Evolutionary conservation across 2,113 vertebrate species (phyloP).

Genomic region (Gymnocephalus cernua): DNA sequence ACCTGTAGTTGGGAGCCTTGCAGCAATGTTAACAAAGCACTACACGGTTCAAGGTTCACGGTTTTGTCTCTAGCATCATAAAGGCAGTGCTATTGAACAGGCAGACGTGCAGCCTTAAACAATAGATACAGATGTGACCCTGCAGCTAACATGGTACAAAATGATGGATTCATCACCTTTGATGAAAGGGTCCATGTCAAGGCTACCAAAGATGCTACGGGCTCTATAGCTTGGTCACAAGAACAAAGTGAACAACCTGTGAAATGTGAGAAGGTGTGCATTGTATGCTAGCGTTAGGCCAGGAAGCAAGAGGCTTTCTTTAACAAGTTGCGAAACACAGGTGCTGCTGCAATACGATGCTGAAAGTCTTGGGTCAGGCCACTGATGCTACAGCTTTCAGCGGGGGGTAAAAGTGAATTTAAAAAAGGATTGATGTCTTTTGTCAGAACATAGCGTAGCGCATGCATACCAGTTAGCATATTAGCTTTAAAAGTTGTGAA

Average conservation of each 20-base stretch:
- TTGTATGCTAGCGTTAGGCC: conserved; percentile 26
- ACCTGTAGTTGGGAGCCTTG: conserved; percentile 16
- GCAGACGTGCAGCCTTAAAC: conserved; percentile 39
- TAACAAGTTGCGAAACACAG: conserved; percentile 36
- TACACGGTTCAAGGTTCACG: background rate
- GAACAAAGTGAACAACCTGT: conserved; percentile 24
- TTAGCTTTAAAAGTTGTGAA: conserved; percentile 1
- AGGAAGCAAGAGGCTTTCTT: conserved; percentile 22
- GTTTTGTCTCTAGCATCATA: conserved; percentile 47
- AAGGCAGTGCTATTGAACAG: conserved; percentile 26
- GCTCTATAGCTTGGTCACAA: conserved; percentile 27
- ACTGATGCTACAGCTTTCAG: conserved; percentile 24
- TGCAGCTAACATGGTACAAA: conserved; percentile 50
- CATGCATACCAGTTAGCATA: conserved; percentile 8
- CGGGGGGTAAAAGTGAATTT: background rate
- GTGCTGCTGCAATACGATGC: conserved; percentile 53
- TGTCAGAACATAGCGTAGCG: conserved; percentile 17
- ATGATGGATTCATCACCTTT: conserved; percentile 52
- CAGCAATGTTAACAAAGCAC: conserved; percentile 20
- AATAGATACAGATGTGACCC: conserved; percentile 64
- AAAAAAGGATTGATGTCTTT: conserved; percentile 12
- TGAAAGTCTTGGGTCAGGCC: conserved; percentile 9
- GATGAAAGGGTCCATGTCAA: conserved; percentile 55
- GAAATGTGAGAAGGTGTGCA: conserved; percentile 67
- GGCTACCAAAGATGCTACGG: conserved; percentile 1